Base-by-base conservation (phyloP, 1,140 invertebrate genomes). In the Drosophila elegans region DNA sequence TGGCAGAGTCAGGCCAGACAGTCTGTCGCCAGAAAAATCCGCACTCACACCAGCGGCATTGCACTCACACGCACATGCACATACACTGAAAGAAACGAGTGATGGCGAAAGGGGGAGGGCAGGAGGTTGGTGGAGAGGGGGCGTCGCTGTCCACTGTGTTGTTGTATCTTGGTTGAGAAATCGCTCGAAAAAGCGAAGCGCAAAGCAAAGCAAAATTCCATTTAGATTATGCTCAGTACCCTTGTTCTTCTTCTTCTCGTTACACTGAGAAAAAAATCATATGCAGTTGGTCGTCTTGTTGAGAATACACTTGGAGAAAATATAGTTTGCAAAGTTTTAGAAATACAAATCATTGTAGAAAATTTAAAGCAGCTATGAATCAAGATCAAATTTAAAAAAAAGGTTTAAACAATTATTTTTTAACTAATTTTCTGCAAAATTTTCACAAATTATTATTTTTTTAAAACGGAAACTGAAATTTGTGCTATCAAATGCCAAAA, bases 1-100 rank as follows among this genome's bases (percentile, higher is more conserved):
- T 60, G 55, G 57, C 64, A 60, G 56, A 89, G 84, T 89, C 84
- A 68, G 77, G 84, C 84, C 84, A 88, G 84, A 88, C 84, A 88
- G 84, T 88, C 84, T 89, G 84, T 88, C 83, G 83, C 83, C 83
- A 88, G 79, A 84, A 88, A 86, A 88, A 88, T 89, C 84, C 71
- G 79, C 73, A 89, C 83, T 76, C 82, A 85, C 49, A 62, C 63
- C 78, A 29, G 34, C 9, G 46, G 32, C 48, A 56, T 10, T 36
- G 48, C 48, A 34, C 48, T 51, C 36, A 32, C 25, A 36, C 45
- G 38, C 38, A 62, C 69, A 44, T 44, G 53, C 41, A 29, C 59
- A 55, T 62, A 34, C 78, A 82, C 45, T 41, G 51, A 49, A 53
- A 64, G 60, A 74, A 84, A 75, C 55, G 59, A 73, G 46, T 66